Evolutionary conservation across 1,140 invertebrate genomes (phyloP), one percentile per base, ranked within the genome.

Genomic region (Heliconius hewitsoni): DNA sequence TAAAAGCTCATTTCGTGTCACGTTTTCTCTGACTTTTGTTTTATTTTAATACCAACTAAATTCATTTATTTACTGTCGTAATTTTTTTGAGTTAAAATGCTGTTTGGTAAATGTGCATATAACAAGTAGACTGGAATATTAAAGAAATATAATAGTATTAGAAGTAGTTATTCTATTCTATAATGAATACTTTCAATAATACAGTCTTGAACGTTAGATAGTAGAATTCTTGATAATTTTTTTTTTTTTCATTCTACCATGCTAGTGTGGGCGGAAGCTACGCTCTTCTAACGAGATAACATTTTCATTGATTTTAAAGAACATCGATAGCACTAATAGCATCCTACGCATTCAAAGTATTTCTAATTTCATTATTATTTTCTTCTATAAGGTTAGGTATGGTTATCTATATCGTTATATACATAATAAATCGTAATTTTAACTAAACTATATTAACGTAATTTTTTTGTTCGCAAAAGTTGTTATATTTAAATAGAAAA

Each of bases 221-320:
- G 9, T 11, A 3, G 23, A 30, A 27, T 3, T 23, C 60, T 66
- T 66, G 55, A 57, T 57, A 57, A 57, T 0, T 0, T 23, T 23
- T 23, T 0, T 23, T 23, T 23, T 23, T 23, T 23, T 23, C 55
- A 34, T 34, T 34, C 34, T 37, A 37, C 5, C n/a, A 2, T 23
- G 6, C 55, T 57, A 37, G 73, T 52, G 74, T 76, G 74, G 74
- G 74, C 34, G 57, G 74, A 60, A 60, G 34, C 74, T n/a, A 18
- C 16, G 39, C 39, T 23, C 39, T 19, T 42, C 39, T 77, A 77
- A 77, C 30, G 75, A 71, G 57, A 42, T 77, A 71, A 77, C 23
- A 50, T 71, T 77, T 27, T 70, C n/a, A 76, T 66, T 30, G 60
- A 66, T 13, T 30, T 66, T 30, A 66, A 66, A 66, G 60, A 27